Evolutionary conservation across 2,113 vertebrate genomes (phyloP).

Genomic region (Hydropotes inermis): DNA sequence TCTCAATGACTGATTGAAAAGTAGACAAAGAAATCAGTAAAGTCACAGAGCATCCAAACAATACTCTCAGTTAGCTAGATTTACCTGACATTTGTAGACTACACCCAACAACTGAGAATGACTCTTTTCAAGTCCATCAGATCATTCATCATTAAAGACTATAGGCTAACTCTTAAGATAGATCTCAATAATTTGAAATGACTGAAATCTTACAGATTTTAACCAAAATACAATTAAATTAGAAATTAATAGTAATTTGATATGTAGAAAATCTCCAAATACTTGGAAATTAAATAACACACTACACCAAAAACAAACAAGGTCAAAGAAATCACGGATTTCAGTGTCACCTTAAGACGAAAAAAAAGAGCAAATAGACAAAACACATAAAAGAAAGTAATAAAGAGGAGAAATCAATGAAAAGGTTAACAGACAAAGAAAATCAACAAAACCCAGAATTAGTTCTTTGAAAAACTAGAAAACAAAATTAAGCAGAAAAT

Average conservation of each 20-base stretch:
- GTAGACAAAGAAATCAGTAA: not conserved
- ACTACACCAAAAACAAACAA: not conserved
- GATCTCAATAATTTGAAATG: not conserved
- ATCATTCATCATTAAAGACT: not conserved
- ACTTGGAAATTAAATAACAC: not conserved
- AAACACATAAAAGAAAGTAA: not conserved
- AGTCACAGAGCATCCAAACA: not conserved
- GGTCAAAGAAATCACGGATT: not conserved
- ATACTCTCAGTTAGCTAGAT: not conserved
- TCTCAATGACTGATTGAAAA: not conserved
- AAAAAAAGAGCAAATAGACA: not conserved
- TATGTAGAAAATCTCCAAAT: not conserved
- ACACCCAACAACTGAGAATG: not conserved
- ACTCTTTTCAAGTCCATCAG: not conserved
- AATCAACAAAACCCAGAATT: not conserved
- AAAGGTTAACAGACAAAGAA: not conserved
- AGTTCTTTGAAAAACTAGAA: not conserved
- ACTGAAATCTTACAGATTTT: not conserved
- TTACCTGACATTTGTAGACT: not conserved
- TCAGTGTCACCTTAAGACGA: not conserved
- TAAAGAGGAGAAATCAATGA: not conserved
- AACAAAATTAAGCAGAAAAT: not conserved
- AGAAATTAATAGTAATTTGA: not conserved
- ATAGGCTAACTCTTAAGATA: not conserved
- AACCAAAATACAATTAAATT: not conserved